phyloP scores from a whole-genome alignment of 1,140 invertebrate genomes.

The Drosophila funebris region DNA sequence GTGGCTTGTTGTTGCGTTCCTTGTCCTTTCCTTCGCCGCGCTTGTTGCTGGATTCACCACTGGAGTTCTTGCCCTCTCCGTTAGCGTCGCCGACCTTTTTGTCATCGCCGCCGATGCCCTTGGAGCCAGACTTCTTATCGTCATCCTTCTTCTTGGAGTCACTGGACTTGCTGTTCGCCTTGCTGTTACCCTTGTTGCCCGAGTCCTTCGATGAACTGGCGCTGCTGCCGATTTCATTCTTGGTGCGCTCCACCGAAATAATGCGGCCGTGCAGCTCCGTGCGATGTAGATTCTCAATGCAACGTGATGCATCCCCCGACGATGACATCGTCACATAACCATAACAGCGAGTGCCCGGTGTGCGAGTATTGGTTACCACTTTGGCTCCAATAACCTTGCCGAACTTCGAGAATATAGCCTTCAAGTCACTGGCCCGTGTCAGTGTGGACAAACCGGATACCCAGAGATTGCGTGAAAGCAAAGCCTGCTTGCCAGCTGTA shows the following conservation, averaged over 20 bases:
- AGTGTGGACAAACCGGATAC: constrained; percentile 95
- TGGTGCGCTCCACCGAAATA: constrained; percentile 95
- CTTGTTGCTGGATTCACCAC: constrained; percentile 23
- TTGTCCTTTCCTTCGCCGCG: constrained; percentile 48
- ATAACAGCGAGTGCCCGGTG: constrained; percentile 95
- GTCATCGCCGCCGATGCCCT: constrained; percentile 50
- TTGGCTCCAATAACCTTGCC: constrained; percentile 98
- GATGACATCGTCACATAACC: constrained; percentile 97
- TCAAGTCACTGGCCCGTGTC: constrained; percentile 95
- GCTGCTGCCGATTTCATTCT: constrained; percentile 84
- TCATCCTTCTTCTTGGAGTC: constrained; percentile 30
- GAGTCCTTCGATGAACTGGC: constrained; percentile 37
- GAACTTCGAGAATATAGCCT: constrained; percentile 94
- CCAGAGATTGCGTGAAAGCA: constrained; percentile 92
- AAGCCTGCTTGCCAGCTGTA: constrained; percentile 71
- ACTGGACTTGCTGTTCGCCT: constrained; percentile 1
- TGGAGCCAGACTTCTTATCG: constrained; percentile 74
- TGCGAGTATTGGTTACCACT: constrained; percentile 97
- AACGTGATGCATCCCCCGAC: constrained; percentile 93
- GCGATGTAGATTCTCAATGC: constrained; percentile 94
- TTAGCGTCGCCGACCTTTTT: constrained; percentile 57
- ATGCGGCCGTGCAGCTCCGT: constrained; percentile 96
- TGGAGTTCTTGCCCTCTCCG: constrained; percentile 52
- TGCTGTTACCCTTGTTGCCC: constrained; percentile 43
- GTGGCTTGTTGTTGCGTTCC: constrained; percentile 41